Percentiles rank a stretch among this genome's conserved stretches.
Conservation (phyloP, 1,140 invertebrate species). For the Dermatophagoides farinae region DNA sequence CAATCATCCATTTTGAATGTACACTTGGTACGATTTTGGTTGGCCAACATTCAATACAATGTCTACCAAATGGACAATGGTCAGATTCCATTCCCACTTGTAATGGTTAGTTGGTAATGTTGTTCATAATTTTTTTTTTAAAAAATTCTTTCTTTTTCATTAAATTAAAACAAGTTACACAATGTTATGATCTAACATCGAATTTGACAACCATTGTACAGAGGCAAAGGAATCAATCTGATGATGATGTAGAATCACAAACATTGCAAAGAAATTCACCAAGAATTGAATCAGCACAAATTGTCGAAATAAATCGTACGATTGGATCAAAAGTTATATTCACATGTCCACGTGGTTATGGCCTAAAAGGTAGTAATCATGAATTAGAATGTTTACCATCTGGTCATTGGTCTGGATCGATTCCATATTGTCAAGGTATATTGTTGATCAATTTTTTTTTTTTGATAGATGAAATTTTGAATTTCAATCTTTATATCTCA, state of each 20-base stretch:
- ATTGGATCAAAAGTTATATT: constrained; percentile 36
- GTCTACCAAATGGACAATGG: constrained; percentile 61
- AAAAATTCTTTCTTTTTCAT: background rate
- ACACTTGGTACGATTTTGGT: constrained; percentile 58
- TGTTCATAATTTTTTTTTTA: background rate
- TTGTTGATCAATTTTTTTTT: too few relatives aligned
- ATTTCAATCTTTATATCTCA: too few relatives aligned
- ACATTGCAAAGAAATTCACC: constrained; percentile 10
- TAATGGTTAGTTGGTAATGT: constrained; percentile 39
- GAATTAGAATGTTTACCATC: constrained; percentile 55
- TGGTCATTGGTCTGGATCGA: constrained; percentile 56
- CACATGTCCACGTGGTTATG: constrained; percentile 53
- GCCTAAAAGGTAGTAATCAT: constrained; percentile 41
- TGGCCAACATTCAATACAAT: constrained; percentile 44
- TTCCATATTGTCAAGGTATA: constrained; percentile 46
- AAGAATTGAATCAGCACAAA: background rate
- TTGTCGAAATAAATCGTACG: background rate
- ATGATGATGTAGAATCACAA: constrained; percentile 22
- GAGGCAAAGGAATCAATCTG: too few relatives aligned
- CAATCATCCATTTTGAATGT: constrained; percentile 37
- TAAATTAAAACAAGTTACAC: constrained; percentile 33
- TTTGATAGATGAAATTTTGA: too few relatives aligned
- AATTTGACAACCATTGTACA: too few relatives aligned
- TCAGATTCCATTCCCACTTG: constrained; percentile 52
- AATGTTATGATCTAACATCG: constrained; percentile 44